Conservation (phyloP, 2,113 vertebrate species). For the Clarias gariepinus region DNA sequence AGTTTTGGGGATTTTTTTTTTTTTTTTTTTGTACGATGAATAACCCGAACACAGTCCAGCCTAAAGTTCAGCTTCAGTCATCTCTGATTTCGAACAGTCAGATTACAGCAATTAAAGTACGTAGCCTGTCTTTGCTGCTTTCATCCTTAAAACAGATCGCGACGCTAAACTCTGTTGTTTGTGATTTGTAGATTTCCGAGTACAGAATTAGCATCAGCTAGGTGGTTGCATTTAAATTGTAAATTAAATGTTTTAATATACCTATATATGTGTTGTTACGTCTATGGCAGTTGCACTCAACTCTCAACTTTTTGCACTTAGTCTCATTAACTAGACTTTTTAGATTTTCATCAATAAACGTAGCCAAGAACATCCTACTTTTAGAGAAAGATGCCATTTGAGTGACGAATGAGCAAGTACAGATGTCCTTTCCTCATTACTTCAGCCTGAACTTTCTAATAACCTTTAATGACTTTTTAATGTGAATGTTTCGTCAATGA, state of each 20-base stretch:
- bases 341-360: neutral
- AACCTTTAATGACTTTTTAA: neutral
- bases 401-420: neutral
- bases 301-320: neutral
- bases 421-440: neutral
- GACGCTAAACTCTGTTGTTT: neutral
- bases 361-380: neutral
- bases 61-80: slow-evolving; percentile 46
- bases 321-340: neutral
- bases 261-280: neutral
- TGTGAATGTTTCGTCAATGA: neutral
- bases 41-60: slow-evolving; percentile 38
- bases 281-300: neutral
- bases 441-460: neutral
- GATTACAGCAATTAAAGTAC: slow-evolving; percentile 57
- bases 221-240: no score
- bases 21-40: slow-evolving; percentile 36
- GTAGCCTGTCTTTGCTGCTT: slow-evolving; percentile 28
- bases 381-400: neutral
- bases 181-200: neutral
- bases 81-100: slow-evolving; percentile 55
- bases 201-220: neutral
- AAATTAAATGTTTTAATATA: neutral
- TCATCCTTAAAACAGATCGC: neutral
- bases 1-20: neutral